Evolutionary conservation across 2,113 vertebrate genomes (phyloP).

Genomic region (Pollimyrus isidori): DNA sequence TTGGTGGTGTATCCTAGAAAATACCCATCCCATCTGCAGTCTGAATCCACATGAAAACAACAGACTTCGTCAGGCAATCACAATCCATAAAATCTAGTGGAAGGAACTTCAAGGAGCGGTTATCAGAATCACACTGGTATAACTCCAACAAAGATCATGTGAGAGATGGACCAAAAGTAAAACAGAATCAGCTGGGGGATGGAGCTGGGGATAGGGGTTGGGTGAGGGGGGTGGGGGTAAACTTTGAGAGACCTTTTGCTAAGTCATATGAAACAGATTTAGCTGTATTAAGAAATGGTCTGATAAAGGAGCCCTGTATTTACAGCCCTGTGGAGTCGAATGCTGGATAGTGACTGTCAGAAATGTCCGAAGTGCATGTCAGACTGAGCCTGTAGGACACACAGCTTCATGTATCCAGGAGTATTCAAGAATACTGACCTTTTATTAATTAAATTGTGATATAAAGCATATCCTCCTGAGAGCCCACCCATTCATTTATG

Average conservation of each 20-base stretch:
- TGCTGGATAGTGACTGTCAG: constrained; percentile 51
- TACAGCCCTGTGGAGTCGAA: constrained; percentile 34
- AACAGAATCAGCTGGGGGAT: neutral
- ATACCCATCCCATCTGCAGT: neutral
- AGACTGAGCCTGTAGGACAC: constrained; percentile 49
- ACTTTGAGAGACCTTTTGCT: constrained; percentile 13
- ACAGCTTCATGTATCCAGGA: constrained; percentile 30
- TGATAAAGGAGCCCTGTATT: constrained; percentile 23
- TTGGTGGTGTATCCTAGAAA: neutral
- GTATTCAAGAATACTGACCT: neutral
- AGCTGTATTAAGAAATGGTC: constrained; percentile 28
- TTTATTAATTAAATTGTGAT: neutral
- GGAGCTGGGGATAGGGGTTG: too few species aligned
- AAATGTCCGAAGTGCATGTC: constrained; percentile 48
- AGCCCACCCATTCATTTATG: too few species aligned
- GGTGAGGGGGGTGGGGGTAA: neutral
- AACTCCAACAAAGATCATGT: neutral
- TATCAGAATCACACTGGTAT: neutral
- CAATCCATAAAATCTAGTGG: constrained; percentile 24
- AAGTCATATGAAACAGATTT: constrained; percentile 60
- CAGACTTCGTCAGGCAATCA: neutral
- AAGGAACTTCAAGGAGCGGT: neutral
- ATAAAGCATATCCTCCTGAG: neutral
- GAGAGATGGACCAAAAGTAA: constrained; percentile 5
- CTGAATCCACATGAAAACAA: neutral